Percentiles rank a stretch among this genome's conserved stretches.
Conservation (phyloP, 2,797 vertebrate genomes). For the Rhabdophis nuchalis region DNA sequence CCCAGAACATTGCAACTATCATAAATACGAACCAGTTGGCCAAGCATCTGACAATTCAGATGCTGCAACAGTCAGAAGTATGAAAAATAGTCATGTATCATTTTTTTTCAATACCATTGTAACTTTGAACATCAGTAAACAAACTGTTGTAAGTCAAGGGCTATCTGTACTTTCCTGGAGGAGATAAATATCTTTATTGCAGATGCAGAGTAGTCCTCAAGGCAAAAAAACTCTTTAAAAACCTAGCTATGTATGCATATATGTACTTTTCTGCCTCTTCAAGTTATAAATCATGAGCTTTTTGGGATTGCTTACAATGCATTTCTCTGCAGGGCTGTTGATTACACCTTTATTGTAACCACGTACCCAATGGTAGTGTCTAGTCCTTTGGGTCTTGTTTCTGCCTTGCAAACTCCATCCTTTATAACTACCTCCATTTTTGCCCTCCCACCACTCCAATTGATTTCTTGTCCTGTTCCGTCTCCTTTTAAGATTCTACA, state of each 20-base stretch:
- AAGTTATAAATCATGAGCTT: neutral
- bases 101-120: neutral
- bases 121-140: neutral
- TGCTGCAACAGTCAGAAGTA: neutral
- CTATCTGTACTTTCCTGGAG: neutral
- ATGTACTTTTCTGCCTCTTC: neutral
- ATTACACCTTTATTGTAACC: neutral
- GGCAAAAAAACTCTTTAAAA: neutral
- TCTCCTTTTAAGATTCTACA: neutral
- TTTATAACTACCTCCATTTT: neutral
- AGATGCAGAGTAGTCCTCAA: neutral
- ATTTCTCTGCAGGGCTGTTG: neutral
- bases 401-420: neutral
- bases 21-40: neutral
- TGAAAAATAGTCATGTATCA: neutral
- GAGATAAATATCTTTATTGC: neutral
- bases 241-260: neutral
- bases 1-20: neutral
- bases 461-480: neutral
- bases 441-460: too few species aligned
- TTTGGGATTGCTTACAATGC: neutral
- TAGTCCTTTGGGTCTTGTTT: neutral
- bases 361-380: neutral
- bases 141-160: neutral
- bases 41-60: neutral